Percentiles rank a stretch among this genome's conserved stretches.
Conservation (phyloP, 2,113 vertebrate genomes). For the Verasper variegatus region DNA sequence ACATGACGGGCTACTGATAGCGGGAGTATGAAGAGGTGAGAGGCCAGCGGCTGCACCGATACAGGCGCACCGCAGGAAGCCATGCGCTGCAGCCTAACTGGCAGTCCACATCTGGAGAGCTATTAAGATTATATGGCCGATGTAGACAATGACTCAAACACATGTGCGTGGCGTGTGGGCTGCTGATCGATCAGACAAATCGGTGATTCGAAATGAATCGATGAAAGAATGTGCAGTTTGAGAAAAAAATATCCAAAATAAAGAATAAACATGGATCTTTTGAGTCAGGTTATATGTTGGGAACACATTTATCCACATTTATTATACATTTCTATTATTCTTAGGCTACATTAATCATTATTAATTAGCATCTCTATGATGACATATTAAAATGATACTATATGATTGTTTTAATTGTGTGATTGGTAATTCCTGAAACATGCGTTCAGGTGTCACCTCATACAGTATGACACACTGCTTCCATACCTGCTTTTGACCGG, state of each 20-base stretch:
- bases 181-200: not conserved
- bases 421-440: not conserved
- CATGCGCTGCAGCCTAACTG: not conserved
- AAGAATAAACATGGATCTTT: not conserved
- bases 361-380: not conserved
- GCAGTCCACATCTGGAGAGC: constrained; percentile 23
- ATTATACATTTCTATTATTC: too few species aligned
- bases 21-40: constrained; percentile 54
- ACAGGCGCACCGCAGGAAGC: constrained; percentile 31
- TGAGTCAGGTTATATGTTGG: not conserved
- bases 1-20: constrained; percentile 45
- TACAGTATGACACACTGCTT: not conserved
- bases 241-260: not conserved
- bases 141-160: not conserved
- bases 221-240: not conserved
- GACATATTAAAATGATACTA: too few species aligned
- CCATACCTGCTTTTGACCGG: not conserved
- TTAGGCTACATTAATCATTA: not conserved
- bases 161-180: not conserved
- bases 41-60: constrained; percentile 36
- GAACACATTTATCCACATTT: not conserved
- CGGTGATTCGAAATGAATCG: not conserved
- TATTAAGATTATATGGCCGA: not conserved
- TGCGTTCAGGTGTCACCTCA: not conserved
- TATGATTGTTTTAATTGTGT: not conserved